These are phyloP conservation scores for Apostichopus parvimensis DNA, from an alignment of 35 echinoderm and acorn worm genomes.

Conservation along the genomic window DNA sequence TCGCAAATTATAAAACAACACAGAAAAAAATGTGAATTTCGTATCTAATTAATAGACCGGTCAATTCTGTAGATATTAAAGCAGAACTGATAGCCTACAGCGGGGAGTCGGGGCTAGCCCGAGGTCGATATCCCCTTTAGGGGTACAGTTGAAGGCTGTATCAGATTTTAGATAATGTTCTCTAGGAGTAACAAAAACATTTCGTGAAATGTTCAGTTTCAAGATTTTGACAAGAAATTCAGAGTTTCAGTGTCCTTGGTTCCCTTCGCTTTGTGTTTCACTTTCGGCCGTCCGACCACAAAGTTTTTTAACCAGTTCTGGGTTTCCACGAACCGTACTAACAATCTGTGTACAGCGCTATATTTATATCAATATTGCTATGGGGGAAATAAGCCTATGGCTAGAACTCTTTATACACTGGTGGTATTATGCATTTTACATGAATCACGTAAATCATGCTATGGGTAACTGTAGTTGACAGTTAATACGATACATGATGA, in stretches of 20 bases:
- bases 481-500: no score
- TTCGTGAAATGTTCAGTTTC: not conserved
- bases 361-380: no score
- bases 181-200: no score
- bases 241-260: not conserved
- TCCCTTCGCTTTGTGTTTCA: not conserved
- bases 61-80: not conserved
- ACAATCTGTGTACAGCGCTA: no score
- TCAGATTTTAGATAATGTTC: slow-evolving; percentile 1
- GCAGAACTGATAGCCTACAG: slow-evolving; percentile 22
- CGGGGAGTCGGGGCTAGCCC: slow-evolving; percentile 10
- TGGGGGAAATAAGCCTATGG: no score
- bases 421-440: no score
- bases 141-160: slow-evolving; percentile 11
- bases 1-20: slow-evolving; percentile 41
- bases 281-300: not conserved
- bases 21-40: not conserved
- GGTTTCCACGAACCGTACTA: no score
- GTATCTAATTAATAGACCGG: slow-evolving; percentile 6
- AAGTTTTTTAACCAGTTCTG: not conserved
- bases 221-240: not conserved
- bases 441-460: no score
- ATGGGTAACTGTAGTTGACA: no score
- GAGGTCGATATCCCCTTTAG: slow-evolving; percentile 26
- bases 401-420: no score